Evolutionary conservation across 2,113 vertebrate genomes (phyloP).

Genomic region (Nycticebus coucang): DNA sequence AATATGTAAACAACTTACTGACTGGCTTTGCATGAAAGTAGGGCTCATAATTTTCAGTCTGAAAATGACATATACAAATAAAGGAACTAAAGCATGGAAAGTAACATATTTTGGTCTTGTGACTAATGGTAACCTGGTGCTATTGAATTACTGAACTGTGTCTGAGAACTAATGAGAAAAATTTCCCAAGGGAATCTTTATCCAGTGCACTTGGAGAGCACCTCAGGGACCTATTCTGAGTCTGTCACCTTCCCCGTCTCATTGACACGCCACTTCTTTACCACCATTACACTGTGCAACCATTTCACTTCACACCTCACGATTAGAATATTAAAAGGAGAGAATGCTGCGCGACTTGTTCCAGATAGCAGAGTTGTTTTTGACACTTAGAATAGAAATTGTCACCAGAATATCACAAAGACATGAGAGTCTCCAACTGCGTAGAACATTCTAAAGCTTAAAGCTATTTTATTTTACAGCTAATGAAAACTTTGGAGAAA

Average conservation of each 20-base stretch:
- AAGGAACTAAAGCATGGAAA: slow-evolving; percentile 86
- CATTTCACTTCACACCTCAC: slow-evolving; percentile 98
- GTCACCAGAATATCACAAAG: slow-evolving; percentile 87
- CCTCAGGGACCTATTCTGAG: slow-evolving; percentile 93
- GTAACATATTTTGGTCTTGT: slow-evolving; percentile 90
- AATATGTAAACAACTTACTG: slow-evolving; percentile 83
- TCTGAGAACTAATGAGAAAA: slow-evolving; percentile 99
- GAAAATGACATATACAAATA: slow-evolving; percentile 87
- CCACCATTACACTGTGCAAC: slow-evolving; percentile 93
- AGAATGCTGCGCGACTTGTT: slow-evolving; percentile 84
- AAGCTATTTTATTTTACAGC: slow-evolving; percentile 81
- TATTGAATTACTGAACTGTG: slow-evolving; percentile 97
- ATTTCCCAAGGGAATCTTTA: slow-evolving; percentile 97
- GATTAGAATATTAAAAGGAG: slow-evolving; percentile 96
- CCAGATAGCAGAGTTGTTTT: slow-evolving; percentile 87
- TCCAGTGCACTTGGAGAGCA: slow-evolving; percentile 94
- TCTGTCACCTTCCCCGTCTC: slow-evolving; percentile 96
- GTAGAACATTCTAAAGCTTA: slow-evolving; percentile 79
- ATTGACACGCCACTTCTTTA: slow-evolving; percentile 95
- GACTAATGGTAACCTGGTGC: slow-evolving; percentile 95
- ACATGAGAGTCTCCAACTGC: slow-evolving; percentile 81
- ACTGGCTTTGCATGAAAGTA: slow-evolving; percentile 74
- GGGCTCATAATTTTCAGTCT: slow-evolving; percentile 81
- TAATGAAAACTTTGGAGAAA: slow-evolving; percentile 76
- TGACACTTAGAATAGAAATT: slow-evolving; percentile 91